Conservation (phyloP, 2,888 invertebrate species). For the Arrhopalites spinosus region DNA sequence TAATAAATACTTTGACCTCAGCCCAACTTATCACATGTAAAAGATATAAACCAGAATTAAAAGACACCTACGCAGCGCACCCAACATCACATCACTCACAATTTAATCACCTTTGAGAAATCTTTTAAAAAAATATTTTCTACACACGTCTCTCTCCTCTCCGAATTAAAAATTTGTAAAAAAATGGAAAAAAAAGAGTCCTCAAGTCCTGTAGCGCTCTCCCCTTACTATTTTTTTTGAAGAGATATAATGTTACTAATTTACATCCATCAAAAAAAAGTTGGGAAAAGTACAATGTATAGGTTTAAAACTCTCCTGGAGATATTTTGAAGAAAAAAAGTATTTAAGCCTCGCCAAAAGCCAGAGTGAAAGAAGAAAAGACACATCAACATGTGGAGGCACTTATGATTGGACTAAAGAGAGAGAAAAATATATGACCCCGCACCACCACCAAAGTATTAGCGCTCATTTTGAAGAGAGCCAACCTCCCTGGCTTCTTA, state of each 20-base stretch:
- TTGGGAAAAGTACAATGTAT: not conserved
- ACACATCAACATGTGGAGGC: conserved; percentile 4
- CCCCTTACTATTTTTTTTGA: too few species aligned
- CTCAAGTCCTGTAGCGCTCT: too few species aligned
- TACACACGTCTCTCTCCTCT: not conserved
- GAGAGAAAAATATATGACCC: conserved; percentile 1
- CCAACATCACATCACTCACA: conserved; percentile 4
- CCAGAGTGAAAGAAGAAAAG: not conserved
- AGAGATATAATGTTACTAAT: too few species aligned
- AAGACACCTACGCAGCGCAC: conserved; percentile 13
- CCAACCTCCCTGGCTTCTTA: conserved; percentile 10
- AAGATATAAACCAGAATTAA: not conserved
- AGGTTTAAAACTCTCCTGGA: not conserved
- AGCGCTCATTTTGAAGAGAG: not conserved
- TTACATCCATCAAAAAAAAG: too few species aligned
- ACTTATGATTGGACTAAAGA: not conserved
- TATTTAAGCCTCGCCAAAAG: conserved; percentile 1
- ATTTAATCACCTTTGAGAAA: not conserved
- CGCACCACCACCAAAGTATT: not conserved
- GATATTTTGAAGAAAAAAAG: not conserved
- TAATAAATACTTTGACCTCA: conserved; percentile 17
- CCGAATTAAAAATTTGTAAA: not conserved
- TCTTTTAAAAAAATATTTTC: not conserved
- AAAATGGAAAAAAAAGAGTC: not conserved
- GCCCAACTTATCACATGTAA: not conserved